Percentiles rank a stretch among this genome's conserved stretches.
phyloP scores from a whole-genome alignment of 2,797 vertebrate species.

The Macrochelys suwanniensis region DNA sequence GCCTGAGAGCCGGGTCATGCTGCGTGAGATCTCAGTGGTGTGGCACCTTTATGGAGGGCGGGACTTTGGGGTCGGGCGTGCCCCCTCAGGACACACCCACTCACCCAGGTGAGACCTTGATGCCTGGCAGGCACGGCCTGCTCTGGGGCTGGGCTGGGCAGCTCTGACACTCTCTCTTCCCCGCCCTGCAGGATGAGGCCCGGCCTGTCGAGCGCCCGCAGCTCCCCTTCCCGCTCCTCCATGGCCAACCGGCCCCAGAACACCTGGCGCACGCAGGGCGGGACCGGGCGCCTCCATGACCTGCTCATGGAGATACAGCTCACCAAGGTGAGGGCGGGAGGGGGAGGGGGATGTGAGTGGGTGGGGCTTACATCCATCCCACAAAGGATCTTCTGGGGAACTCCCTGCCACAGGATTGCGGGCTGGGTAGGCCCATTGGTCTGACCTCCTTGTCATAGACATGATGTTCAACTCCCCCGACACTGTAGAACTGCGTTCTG shows the following conservation, averaged over 20 bases:
- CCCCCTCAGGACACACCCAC: constrained; percentile 82
- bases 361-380: not conserved
- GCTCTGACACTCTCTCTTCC: not conserved
- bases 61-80: constrained; percentile 87
- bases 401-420: not conserved
- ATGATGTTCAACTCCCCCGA: not conserved
- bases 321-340: constrained; percentile 84
- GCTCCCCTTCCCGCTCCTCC: constrained; percentile 87
- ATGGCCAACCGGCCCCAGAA: constrained; percentile 91
- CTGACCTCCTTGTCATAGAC: fast-evolving
- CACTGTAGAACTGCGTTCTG: fast-evolving
- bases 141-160: not conserved
- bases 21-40: constrained; percentile 92
- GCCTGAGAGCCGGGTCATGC: constrained; percentile 89
- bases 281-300: constrained; percentile 88
- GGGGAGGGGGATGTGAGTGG: too few relatives aligned
- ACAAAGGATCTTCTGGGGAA: not conserved
- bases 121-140: not conserved
- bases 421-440: not conserved
- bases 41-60: constrained; percentile 95
- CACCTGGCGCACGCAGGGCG: constrained; percentile 91
- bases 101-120: constrained; percentile 77
- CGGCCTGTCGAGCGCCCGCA: constrained; percentile 76
- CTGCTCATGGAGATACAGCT: constrained; percentile 95
- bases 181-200: constrained; percentile 56